Evolutionary conservation across 2,113 vertebrate genomes (phyloP), one percentile per base, ranked within the genome.

Genomic region (Syngnathus scovelli): DNA sequence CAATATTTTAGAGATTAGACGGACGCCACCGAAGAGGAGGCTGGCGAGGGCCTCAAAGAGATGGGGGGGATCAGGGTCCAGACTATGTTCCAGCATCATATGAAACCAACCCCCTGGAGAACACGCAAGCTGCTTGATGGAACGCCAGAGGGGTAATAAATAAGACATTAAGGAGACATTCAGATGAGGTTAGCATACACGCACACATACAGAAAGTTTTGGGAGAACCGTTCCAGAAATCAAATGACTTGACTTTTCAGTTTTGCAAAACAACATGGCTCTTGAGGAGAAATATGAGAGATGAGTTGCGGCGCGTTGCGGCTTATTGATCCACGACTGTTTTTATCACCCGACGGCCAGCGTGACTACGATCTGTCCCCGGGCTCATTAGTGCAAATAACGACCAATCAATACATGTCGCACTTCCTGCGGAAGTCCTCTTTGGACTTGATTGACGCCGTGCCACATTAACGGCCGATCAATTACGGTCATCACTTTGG

Each of bases 81-180:
- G 66, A 62, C 78, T 75, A 79, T 1, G 54, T 70, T 69, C 69
- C 79, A 83, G 80, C 73, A 79, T 58, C 74, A 64, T 69, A 66
- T 27, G 82, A 69, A 58, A 83, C 75, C 43, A 75, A 82, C 85
- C 82, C 27, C 77, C 78, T 67, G 78, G 78, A 78, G 83, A 70
- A 64, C 36, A 75, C 69, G 78, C 80, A 82, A 80, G 82, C 78
- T 77, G 61, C 75, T 85, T 84, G 74, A 84, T 69, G 69, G 71
- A 36, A 58, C 69, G 61, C 70, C 79, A 63, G 70, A 75, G 78
- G 55, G 80, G 65, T 67, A 74, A 87, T 88, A 87, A 88, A 87
- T 87, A 85, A 88, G 74, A 73, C 81, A 83, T 86, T 85, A 86
- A 74, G 79, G 82, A 68, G 76, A 71, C 27, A 27, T 33, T 33